Percentiles rank a stretch among this genome's conserved stretches.
phyloP scores from a whole-genome alignment of 2,797 vertebrate genomes.

The Xenops minutus region DNA sequence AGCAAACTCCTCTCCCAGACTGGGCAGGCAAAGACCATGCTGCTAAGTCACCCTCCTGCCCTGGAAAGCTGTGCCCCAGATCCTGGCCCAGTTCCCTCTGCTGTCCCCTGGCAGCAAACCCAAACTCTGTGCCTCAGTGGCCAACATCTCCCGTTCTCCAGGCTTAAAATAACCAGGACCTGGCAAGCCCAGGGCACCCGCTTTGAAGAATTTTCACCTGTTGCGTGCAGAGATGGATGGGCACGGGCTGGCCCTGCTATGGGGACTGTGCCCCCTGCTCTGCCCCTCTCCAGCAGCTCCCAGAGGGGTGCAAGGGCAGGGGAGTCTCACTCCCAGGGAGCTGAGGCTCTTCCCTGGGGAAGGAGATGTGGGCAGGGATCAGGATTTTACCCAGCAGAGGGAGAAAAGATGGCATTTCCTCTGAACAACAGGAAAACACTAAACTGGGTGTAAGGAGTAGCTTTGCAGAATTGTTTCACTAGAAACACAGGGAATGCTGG shows the following conservation, averaged over 20 bases:
- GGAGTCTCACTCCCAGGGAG: background rate
- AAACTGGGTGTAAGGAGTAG: background rate
- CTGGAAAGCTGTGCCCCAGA: rapidly evolving
- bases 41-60: background rate
- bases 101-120: slow-evolving; percentile 2
- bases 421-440: background rate
- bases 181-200: slow-evolving; percentile 11
- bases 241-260: background rate
- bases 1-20: background rate
- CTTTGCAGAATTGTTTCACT: background rate
- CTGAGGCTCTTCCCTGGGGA: background rate
- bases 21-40: rapidly evolving
- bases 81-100: background rate
- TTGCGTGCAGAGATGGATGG: slow-evolving; percentile 33
- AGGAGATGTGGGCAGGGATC: background rate
- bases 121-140: background rate
- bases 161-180: slow-evolving; percentile 49
- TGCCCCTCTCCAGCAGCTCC: background rate
- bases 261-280: background rate
- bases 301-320: background rate
- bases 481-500: rapidly evolving
- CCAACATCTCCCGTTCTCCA: background rate
- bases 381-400: background rate
- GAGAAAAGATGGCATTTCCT: background rate
- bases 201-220: slow-evolving; percentile 14